Conservation (phyloP, 2,888 invertebrate genomes). For the Bellardia pandia region DNA sequence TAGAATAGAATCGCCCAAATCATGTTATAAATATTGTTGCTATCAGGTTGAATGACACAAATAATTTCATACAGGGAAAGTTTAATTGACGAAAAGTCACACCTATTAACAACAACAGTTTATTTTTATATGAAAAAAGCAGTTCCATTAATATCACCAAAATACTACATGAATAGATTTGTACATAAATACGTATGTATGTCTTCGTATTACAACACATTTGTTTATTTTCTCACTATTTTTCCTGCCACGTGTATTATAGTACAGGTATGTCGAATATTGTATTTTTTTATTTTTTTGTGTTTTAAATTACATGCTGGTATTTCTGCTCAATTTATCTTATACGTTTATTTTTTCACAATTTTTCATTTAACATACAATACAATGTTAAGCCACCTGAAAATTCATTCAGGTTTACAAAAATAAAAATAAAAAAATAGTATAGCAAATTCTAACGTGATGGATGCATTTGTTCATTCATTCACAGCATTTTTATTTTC, state of each 20-base stretch:
- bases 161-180: no score
- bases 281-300: constrained; percentile 5
- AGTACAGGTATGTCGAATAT: not conserved
- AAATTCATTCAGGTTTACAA: constrained; percentile 33
- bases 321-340: constrained; percentile 58
- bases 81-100: no score
- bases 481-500: constrained; percentile 43
- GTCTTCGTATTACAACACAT: no score
- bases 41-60: no score
- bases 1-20: no score
- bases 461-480: constrained; percentile 53
- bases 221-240: not conserved
- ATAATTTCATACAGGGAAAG: no score
- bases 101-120: no score
- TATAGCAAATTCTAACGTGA: constrained; percentile 24
- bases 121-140: no score
- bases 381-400: constrained; percentile 51
- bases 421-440: constrained; percentile 3
- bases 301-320: constrained; percentile 15
- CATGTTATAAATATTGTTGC: no score
- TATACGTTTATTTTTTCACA: constrained; percentile 26
- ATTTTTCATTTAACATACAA: constrained; percentile 37
- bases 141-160: no score
- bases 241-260: not conserved
- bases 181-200: no score